Evolutionary conservation across 2,113 vertebrate genomes (phyloP).

Genomic region (Syngnathoides biaculeatus): DNA sequence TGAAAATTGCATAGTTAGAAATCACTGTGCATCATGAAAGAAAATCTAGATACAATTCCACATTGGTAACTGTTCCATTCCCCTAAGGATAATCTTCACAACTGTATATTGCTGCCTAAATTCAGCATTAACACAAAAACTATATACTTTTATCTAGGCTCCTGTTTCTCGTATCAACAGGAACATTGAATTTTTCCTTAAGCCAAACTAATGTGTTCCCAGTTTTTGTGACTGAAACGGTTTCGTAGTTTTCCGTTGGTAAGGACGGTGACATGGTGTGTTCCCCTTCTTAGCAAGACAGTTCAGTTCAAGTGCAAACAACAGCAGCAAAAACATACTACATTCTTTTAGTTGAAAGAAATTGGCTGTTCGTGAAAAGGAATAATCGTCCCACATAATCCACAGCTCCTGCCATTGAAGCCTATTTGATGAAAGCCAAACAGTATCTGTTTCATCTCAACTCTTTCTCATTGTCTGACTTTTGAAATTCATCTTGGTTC

Average conservation of each 20-base stretch:
- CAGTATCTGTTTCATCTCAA: constrained; percentile 37
- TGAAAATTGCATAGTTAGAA: too few relatives aligned
- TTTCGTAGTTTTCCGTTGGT: neutral
- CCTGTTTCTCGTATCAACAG: too few relatives aligned
- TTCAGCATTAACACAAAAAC: too few relatives aligned
- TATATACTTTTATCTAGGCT: too few relatives aligned
- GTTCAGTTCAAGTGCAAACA: neutral
- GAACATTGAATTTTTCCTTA: too few relatives aligned
- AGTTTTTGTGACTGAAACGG: neutral
- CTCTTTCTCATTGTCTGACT: constrained; percentile 32
- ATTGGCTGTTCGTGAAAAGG: neutral
- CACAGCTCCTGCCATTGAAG: constrained; percentile 10
- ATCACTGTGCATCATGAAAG: too few relatives aligned
- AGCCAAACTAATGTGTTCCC: neutral
- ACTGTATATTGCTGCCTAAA: too few relatives aligned
- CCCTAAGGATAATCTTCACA: too few relatives aligned
- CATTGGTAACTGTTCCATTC: too few relatives aligned
- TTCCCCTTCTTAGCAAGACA: neutral
- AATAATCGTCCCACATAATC: constrained; percentile 15
- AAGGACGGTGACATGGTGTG: neutral
- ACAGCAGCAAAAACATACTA: neutral
- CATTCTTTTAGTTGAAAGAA: neutral
- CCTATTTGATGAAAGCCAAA: constrained; percentile 27
- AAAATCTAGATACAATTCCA: too few relatives aligned
- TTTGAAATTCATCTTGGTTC: constrained; percentile 21